Evolutionary conservation across 30 jellyfish, hydroid and myxozoan species (phyloP).

Genomic region (Pelagia noctiluca): DNA sequence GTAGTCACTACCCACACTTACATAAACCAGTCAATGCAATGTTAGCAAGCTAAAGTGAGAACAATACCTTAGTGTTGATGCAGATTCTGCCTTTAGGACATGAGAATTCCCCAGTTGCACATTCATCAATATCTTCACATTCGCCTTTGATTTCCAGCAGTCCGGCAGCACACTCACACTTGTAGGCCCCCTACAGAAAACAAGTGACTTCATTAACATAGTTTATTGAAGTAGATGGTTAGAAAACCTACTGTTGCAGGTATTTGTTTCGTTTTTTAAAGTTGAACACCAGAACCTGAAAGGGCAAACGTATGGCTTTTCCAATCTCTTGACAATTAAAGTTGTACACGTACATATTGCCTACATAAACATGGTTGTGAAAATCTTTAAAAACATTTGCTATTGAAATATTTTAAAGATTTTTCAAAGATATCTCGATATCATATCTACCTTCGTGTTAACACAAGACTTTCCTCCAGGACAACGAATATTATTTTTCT

Average conservation of each 20-base stretch:
- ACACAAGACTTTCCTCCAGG: conserved; percentile 43
- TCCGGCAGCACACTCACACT: conserved; percentile 54
- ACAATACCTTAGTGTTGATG: conserved; percentile 54
- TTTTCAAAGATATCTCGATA: not conserved
- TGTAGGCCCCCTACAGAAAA: conserved; percentile 36
- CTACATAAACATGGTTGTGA: too few relatives aligned
- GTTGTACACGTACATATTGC: too few relatives aligned
- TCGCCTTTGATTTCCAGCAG: conserved; percentile 34
- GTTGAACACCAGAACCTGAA: too few relatives aligned
- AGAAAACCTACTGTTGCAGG: too few relatives aligned
- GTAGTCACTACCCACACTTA: not conserved
- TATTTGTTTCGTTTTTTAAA: too few relatives aligned
- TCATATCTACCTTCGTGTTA: conserved; percentile 47
- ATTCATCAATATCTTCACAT: conserved; percentile 68
- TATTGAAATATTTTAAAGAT: too few relatives aligned
- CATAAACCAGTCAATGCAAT: not conserved
- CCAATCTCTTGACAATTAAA: too few relatives aligned
- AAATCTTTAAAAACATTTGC: too few relatives aligned
- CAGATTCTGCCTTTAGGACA: conserved; percentile 65
- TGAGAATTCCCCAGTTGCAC: conserved; percentile 46
- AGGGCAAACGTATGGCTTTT: too few relatives aligned
- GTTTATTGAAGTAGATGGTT: too few relatives aligned
- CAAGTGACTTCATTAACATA: too few relatives aligned
- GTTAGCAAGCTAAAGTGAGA: not conserved
- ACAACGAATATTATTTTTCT: conserved; percentile 21